phyloP scores from a whole-genome alignment of 2,113 vertebrate genomes.

The Cacatua alba region DNA sequence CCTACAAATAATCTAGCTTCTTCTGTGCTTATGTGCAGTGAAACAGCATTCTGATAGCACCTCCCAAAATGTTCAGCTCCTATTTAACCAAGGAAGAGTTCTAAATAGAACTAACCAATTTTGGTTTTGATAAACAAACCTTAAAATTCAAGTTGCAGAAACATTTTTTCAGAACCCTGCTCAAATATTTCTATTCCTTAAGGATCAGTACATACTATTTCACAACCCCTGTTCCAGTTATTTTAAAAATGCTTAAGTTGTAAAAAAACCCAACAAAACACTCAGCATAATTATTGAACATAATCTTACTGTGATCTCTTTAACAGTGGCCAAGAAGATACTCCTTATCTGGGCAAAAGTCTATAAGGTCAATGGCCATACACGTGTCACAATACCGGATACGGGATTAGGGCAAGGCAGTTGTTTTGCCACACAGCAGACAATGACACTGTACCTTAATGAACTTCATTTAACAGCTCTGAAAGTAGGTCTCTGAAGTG shows the following conservation, averaged over 20 bases:
- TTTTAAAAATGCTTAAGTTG: not conserved
- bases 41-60: not conserved
- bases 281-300: not conserved
- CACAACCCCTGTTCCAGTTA: not conserved
- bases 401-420: not conserved
- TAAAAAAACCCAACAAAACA: not conserved
- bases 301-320: not conserved
- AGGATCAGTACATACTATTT: not conserved
- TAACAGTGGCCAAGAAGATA: not conserved
- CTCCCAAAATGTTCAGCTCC: not conserved
- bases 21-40: not conserved
- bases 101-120: not conserved
- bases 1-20: not conserved
- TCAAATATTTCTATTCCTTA: not conserved
- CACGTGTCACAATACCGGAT: rapidly evolving
- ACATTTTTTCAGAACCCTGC: not conserved
- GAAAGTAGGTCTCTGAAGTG: not conserved
- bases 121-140: not conserved
- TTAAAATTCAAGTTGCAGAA: not conserved
- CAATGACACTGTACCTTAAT: not conserved
- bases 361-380: not conserved
- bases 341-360: not conserved
- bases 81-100: not conserved
- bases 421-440: not conserved
- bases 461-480: not conserved